phyloP scores from a whole-genome alignment of 2,888 invertebrate species.

The Hirtodrosophila trivittata region DNA sequence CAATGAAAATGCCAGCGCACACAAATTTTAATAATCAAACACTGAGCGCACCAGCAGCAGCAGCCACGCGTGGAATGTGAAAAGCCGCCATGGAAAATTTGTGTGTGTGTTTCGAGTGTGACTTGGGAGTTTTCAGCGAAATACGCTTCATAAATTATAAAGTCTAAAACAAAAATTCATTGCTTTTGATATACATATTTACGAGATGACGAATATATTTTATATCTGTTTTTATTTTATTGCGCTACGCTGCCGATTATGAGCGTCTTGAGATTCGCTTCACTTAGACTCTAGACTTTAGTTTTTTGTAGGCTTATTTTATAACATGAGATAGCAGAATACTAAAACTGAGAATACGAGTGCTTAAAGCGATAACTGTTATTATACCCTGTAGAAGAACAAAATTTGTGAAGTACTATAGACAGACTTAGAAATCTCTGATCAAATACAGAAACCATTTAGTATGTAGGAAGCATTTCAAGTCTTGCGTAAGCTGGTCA shows the following conservation, averaged over 20 bases:
- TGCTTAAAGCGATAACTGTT: constrained; percentile 6
- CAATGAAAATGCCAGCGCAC: constrained; percentile 71
- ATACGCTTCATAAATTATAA: constrained; percentile 69
- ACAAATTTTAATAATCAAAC: constrained; percentile 75
- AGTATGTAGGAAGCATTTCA: too few species aligned
- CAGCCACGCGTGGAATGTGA: constrained; percentile 71
- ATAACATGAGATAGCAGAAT: not conserved
- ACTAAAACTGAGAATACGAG: not conserved
- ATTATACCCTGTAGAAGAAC: not conserved
- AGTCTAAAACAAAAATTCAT: constrained; percentile 70
- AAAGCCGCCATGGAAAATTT: constrained; percentile 60
- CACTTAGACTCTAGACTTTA: constrained; percentile 5
- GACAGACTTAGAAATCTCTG: too few species aligned
- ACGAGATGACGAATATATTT: constrained; percentile 39
- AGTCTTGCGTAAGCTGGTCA: too few species aligned
- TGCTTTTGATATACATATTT: constrained; percentile 58
- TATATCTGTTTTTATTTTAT: constrained; percentile 43
- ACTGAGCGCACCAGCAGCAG: constrained; percentile 33
- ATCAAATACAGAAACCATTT: too few species aligned
- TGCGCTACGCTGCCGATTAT: constrained; percentile 38
- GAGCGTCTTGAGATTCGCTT: constrained; percentile 44
- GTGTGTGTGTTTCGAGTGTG: constrained; percentile 18
- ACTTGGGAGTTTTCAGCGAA: constrained; percentile 19
- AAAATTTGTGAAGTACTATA: too few species aligned
- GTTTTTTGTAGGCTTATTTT: constrained; percentile 15